Conservation (phyloP, 2,888 invertebrate species). For the Apotomis betuletana region DNA sequence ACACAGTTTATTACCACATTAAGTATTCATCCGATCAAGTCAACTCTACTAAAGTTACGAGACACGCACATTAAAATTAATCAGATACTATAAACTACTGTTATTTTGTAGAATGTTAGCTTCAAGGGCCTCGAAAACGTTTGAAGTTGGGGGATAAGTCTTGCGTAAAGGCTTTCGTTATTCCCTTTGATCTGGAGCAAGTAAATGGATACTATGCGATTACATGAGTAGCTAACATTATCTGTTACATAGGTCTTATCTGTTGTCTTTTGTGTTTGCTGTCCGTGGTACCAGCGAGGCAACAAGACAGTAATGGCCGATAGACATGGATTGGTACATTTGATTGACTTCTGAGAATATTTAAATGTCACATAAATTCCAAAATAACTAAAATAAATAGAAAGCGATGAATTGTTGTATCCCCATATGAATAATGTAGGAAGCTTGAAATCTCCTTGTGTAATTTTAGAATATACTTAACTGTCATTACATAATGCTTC, state of each 20-base stretch:
- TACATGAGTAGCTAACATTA: not conserved
- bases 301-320: too few relatives aligned
- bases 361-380: too few relatives aligned
- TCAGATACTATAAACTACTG: constrained; percentile 10
- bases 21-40: constrained; percentile 21
- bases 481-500: too few relatives aligned
- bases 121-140: constrained; percentile 18
- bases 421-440: too few relatives aligned
- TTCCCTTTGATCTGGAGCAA: constrained; percentile 25
- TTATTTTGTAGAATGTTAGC: constrained; percentile 8
- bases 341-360: too few relatives aligned
- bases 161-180: constrained; percentile 10
- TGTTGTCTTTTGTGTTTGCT: too few relatives aligned
- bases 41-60: constrained; percentile 7
- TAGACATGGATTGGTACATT: too few relatives aligned
- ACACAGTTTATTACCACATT: constrained; percentile 25
- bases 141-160: constrained; percentile 13
- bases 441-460: too few relatives aligned
- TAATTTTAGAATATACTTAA: too few relatives aligned
- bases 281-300: too few relatives aligned
- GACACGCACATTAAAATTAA: constrained; percentile 32
- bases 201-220: not conserved
- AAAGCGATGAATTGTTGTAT: too few relatives aligned
- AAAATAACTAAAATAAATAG: too few relatives aligned
- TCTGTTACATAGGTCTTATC: not conserved